Evolutionary conservation across 1,140 invertebrate genomes (phyloP).

Genomic region (Trinorchestia longiramus): DNA sequence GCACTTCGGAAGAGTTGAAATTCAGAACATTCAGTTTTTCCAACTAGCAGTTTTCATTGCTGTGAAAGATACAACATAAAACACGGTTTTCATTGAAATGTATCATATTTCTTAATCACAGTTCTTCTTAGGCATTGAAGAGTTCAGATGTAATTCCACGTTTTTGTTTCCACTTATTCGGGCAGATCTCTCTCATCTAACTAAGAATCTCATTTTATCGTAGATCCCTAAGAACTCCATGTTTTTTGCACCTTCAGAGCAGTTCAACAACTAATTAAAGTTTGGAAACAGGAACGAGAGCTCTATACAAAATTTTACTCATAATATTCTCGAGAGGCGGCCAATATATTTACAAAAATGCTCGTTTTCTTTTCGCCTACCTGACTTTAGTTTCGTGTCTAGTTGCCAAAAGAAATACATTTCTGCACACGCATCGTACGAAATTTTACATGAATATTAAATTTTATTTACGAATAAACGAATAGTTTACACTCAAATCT

Average conservation of each 20-base stretch:
- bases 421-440: no score
- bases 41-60: background rate
- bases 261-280: conserved; percentile 1
- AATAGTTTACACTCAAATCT: no score
- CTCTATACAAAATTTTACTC: background rate
- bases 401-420: no score
- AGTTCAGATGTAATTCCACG: background rate
- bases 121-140: background rate
- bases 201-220: background rate
- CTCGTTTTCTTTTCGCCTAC: background rate
- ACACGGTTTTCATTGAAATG: background rate
- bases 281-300: background rate
- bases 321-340: background rate
- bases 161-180: background rate
- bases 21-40: background rate
- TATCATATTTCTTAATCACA: background rate
- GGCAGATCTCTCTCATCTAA: background rate
- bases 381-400: background rate
- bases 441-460: no score
- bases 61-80: background rate
- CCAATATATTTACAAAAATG: background rate
- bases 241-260: background rate
- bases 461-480: no score
- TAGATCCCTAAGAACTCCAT: background rate
- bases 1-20: background rate